Evolutionary conservation across 2,113 vertebrate species (phyloP).

Genomic region (Natator depressus): DNA sequence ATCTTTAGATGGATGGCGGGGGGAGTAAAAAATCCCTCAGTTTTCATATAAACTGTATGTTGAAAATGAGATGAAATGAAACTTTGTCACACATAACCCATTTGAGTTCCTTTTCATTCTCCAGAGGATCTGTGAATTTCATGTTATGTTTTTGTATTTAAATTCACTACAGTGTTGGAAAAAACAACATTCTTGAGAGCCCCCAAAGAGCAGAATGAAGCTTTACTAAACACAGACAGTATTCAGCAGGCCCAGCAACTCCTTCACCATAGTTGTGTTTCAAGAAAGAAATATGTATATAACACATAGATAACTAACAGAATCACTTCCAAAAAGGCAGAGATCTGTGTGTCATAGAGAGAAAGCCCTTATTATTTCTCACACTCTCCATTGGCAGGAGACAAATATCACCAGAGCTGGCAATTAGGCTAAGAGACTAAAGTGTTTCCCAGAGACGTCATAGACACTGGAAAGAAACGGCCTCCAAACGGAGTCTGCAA

Average conservation of each 20-base stretch:
- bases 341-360: fast-evolving
- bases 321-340: background rate
- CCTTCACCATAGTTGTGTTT: background rate
- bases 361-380: background rate
- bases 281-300: background rate
- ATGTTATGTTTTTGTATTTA: background rate
- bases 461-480: background rate
- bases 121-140: background rate
- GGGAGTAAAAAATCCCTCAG: background rate
- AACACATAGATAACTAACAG: background rate
- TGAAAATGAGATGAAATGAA: background rate
- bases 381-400: background rate
- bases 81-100: background rate
- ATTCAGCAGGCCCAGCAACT: background rate
- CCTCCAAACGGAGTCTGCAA: background rate
- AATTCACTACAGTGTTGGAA: background rate
- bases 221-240: background rate
- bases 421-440: background rate
- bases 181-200: background rate
- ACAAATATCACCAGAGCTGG: background rate
- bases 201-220: background rate
- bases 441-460: background rate
- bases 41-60: background rate
- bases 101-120: background rate
- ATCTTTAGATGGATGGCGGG: background rate